Base-by-base conservation (phyloP, 2,113 vertebrate species). In the Hippoglossus stenolepis region DNA sequence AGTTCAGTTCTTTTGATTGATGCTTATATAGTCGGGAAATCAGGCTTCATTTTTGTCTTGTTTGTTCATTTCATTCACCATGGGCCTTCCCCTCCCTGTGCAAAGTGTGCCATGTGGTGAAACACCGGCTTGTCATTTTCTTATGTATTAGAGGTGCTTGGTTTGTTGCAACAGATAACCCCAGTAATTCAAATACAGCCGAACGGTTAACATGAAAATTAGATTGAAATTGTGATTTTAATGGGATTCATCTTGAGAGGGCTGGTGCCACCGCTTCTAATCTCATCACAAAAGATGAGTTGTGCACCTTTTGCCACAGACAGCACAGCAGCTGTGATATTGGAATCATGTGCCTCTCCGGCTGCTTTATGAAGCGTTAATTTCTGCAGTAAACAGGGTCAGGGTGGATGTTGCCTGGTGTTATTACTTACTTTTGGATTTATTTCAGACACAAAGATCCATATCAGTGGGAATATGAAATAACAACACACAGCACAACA, bases 191-290 rank as follows among this genome's bases (percentile, higher is more conserved):
- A 60, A 64, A 75, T 7, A 73, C 45, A 69, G 23, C 23, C 5
- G 9, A 73, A 69, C 65, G 26, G 68, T 73, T 65, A 47, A 70
- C 23, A 28, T 51, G 53, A 21, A 68, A 78, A 79, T 75, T 26
- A 73, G 72, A 86, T 74, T 58, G 72, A 61, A 79, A 83, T 65
- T 6, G 5, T 57, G 53, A 57, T 65, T 75, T 82, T 75, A 79
- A 85, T 82, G 57, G 43, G 49, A 68, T 72, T 75, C 47, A 64
- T 72, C 45, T 72, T 38, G 24, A 68, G 70, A 69, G 24, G 28
- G 49, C 24, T 62, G 66, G 1, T 23, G 43, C 31, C 65, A 64
- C 35, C 40, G 45, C 59, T 57, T 47, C 35, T 51, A 73, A 77
- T 67, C 65, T 83, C 57, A 70, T 77, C 77, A 77, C 65, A 77